Conservation (phyloP, 2,888 invertebrate species). For the Labia minor region DNA sequence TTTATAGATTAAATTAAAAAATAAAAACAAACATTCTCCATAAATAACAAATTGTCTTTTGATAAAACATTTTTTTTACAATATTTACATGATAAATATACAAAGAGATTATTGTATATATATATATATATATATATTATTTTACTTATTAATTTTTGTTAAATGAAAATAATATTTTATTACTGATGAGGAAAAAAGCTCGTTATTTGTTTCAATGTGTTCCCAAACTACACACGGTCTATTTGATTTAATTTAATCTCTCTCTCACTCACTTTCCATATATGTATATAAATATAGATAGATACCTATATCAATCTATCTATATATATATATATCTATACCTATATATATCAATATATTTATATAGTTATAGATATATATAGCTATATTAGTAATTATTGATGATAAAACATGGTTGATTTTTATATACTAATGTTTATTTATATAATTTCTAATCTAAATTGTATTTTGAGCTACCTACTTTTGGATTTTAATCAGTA, state of each 20-base stretch:
- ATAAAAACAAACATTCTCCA: neutral
- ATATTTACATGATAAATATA: neutral
- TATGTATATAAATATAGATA: too few relatives aligned
- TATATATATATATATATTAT: neutral
- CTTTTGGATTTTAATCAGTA: too few relatives aligned
- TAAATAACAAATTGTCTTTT: neutral
- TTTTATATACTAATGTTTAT: neutral
- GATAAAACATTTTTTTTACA: neutral
- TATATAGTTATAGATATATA: too few relatives aligned
- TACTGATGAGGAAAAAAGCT: neutral
- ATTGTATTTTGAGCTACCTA: too few relatives aligned
- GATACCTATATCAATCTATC: too few relatives aligned
- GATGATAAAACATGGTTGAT: neutral
- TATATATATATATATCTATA: too few relatives aligned
- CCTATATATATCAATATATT: too few relatives aligned
- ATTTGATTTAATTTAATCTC: too few relatives aligned
- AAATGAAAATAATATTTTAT: neutral
- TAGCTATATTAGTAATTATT: too few relatives aligned
- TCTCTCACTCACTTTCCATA: too few relatives aligned
- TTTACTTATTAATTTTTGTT: neutral
- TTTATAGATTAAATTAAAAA: neutral
- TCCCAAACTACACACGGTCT: too few relatives aligned
- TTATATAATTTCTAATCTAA: too few relatives aligned
- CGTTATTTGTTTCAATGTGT: neutral
- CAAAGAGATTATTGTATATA: neutral